phyloP scores from a whole-genome alignment of 1,140 invertebrate species.

The Ylistrum balloti region DNA sequence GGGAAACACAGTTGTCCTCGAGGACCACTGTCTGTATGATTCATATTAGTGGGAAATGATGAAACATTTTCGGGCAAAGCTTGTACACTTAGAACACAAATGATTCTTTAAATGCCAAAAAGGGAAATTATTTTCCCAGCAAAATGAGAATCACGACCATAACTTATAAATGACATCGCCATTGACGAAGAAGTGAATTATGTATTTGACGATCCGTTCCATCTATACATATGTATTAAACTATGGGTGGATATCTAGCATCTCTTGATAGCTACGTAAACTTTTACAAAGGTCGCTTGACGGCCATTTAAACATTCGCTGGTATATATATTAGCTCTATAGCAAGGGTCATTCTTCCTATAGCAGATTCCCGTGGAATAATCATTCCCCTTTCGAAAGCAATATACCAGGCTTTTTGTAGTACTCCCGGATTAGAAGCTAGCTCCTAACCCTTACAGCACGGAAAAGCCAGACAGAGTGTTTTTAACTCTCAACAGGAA shows the following conservation, averaged over 20 bases:
- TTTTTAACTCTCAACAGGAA: no score
- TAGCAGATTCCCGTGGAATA: not conserved
- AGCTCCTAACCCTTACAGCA: not conserved
- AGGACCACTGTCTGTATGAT: not conserved
- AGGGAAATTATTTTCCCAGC: slow-evolving; percentile 8
- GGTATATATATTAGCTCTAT: slow-evolving; percentile 22
- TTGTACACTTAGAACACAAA: not conserved
- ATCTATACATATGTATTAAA: not conserved
- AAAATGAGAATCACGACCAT: slow-evolving; percentile 7
- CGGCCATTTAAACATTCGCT: not conserved
- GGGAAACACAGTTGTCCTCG: no score
- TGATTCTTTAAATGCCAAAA: slow-evolving; percentile 35
- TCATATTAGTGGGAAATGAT: not conserved
- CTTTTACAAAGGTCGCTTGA: not conserved
- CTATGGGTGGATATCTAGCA: not conserved
- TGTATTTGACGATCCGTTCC: not conserved
- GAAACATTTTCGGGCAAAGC: not conserved
- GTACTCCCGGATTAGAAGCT: not conserved
- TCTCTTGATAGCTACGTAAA: not conserved
- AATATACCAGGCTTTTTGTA: not conserved
- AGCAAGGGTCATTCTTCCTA: not conserved
- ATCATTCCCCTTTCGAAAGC: not conserved
- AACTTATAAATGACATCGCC: not conserved
- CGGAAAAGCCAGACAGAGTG: no score
- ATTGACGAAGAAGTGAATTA: not conserved